Percentiles rank a stretch among this genome's conserved stretches.
These are phyloP conservation scores for Hucho hucho DNA, from an alignment of 2,113 vertebrate species.

Conservation along the genomic window DNA sequence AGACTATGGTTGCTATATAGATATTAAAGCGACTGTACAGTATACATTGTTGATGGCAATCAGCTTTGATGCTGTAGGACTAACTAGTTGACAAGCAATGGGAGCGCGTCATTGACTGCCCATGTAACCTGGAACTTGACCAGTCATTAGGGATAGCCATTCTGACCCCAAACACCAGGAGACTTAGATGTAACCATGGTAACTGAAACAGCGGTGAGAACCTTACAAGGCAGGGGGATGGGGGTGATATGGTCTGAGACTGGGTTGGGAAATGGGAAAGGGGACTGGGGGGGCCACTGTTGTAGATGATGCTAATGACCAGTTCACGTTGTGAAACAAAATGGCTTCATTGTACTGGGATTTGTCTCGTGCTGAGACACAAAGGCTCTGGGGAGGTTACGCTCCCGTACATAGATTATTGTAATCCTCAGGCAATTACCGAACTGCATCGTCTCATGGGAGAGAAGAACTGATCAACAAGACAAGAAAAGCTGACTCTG, in stretches of 20 bases:
- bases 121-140: no score
- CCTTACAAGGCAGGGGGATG: slow-evolving; percentile 29
- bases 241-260: background rate
- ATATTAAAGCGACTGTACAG: background rate
- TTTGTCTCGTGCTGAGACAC: slow-evolving; percentile 71
- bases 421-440: slow-evolving; percentile 75
- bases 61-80: no score
- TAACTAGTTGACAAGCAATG: no score
- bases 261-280: background rate
- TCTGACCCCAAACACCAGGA: slow-evolving; percentile 52
- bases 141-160: slow-evolving; percentile 33
- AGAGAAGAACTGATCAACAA: slow-evolving; percentile 38
- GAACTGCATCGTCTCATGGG: slow-evolving; percentile 69
- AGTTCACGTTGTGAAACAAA: slow-evolving; percentile 75
- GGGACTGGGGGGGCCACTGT: slow-evolving; percentile 40
- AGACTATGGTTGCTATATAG: background rate
- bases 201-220: slow-evolving; percentile 61
- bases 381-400: slow-evolving; percentile 69
- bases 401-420: slow-evolving; percentile 72
- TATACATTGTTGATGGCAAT: background rate
- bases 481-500: slow-evolving; percentile 15
- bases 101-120: no score
- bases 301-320: slow-evolving; percentile 76
- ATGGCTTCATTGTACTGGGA: slow-evolving; percentile 76
- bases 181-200: slow-evolving; percentile 57